Percentiles rank a stretch among this genome's conserved stretches.
Evolutionary conservation across 2,113 vertebrate species (phyloP).

Genomic region (Cynopterus brachyotis): DNA sequence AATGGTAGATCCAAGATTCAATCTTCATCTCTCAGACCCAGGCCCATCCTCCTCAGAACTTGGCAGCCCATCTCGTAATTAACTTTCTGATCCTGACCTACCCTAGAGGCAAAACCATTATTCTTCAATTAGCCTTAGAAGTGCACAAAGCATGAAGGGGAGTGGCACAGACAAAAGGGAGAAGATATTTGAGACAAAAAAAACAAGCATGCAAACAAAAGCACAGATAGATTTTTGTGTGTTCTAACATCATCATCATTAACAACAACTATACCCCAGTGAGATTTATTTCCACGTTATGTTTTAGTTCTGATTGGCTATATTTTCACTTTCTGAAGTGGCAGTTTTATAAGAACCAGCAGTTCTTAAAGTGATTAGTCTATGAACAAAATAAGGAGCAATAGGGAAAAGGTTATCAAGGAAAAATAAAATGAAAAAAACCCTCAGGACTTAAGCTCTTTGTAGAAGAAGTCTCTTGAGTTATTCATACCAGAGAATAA

Average conservation of each 20-base stretch:
- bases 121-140: background rate
- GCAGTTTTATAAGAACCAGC: background rate
- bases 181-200: background rate
- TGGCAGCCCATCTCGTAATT: background rate
- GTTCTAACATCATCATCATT: background rate
- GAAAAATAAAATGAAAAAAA: background rate
- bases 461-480: background rate
- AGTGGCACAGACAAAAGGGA: background rate
- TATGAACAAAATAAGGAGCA: background rate
- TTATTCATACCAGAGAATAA: background rate
- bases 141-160: background rate
- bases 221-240: background rate
- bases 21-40: background rate
- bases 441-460: background rate
- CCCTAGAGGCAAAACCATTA: background rate
- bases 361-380: background rate
- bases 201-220: background rate
- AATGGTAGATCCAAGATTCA: background rate
- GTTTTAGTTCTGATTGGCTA: background rate
- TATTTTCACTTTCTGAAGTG: conserved; percentile 3
- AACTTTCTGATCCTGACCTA: background rate
- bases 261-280: background rate
- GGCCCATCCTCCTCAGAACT: background rate
- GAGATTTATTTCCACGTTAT: background rate
- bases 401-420: background rate